A percentile compares a stretch with the other conserved stretches of the same genome.
Conservation (phyloP, 2,797 vertebrate genomes). For the Pangasius larnaudii region DNA sequence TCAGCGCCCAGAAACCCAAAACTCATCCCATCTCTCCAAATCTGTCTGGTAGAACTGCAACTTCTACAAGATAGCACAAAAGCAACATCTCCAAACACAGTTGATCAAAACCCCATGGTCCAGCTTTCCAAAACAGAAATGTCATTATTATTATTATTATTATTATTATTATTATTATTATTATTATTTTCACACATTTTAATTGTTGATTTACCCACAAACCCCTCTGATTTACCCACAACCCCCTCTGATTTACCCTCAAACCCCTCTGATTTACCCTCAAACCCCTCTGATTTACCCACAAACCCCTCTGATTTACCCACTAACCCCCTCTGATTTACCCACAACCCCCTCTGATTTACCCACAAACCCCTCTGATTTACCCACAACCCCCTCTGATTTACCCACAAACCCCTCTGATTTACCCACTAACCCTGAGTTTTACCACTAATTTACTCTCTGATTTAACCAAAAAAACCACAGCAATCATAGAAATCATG, state of each 20-base stretch:
- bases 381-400: background rate
- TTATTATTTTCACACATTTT: no score
- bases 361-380: background rate
- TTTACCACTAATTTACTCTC: background rate
- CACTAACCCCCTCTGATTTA: background rate
- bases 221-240: no score
- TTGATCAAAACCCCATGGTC: background rate
- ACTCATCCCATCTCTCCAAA: background rate
- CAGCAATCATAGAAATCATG: no score
- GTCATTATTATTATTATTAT: background rate
- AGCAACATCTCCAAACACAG: background rate
- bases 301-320: background rate
- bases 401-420: background rate
- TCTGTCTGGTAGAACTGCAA: background rate
- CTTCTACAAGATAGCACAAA: background rate
- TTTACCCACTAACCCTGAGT: background rate
- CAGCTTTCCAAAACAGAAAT: background rate
- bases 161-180: background rate
- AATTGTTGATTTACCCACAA: no score
- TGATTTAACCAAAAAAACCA: background rate
- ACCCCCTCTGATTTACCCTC: no score
- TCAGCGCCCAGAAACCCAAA: background rate
- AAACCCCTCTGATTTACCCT: no score
- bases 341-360: background rate
- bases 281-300: background rate